Conservation (phyloP, 2,888 invertebrate species). For the Aplocera efformata region DNA sequence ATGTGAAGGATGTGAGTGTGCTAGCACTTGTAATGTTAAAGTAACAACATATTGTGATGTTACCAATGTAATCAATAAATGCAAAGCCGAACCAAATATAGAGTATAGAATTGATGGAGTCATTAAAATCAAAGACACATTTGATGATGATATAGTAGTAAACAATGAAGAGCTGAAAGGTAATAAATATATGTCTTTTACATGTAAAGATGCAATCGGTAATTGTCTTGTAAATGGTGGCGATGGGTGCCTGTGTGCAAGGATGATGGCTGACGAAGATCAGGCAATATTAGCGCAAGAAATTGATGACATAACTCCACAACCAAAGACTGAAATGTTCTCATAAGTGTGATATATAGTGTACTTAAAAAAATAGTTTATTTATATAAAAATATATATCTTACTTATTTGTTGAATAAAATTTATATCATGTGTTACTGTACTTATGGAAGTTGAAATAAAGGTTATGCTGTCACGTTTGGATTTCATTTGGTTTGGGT, state of each 20-base stretch:
- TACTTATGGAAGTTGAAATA: constrained; percentile 5
- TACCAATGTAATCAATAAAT: constrained; percentile 8
- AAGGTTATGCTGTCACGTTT: constrained; percentile 2
- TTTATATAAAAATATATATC: too few species aligned
- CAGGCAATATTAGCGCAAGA: constrained; percentile 53
- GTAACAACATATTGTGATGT: constrained; percentile 12
- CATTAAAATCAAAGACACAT: constrained; percentile 57
- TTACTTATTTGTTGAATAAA: too few species aligned
- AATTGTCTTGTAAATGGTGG: constrained; percentile 67
- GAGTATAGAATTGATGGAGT: constrained; percentile 53
- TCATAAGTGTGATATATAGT: constrained; percentile 19
- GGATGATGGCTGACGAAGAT: constrained; percentile 60
- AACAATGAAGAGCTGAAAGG: constrained; percentile 17
- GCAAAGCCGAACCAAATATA: constrained; percentile 37
- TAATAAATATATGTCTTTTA: constrained; percentile 41
- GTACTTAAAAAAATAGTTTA: too few species aligned
- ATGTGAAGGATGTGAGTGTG: constrained; percentile 50
- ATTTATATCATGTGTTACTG: too few species aligned
- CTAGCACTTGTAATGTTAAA: constrained; percentile 26
- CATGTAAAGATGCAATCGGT: constrained; percentile 64
- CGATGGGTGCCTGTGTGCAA: constrained; percentile 66
- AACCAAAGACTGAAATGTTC: constrained; percentile 38
- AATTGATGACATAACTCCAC: constrained; percentile 67
- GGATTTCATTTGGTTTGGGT: constrained; percentile 3
- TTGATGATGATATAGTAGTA: constrained; percentile 45